These are phyloP conservation scores for Etia nguti DNA, from an alignment of 2,113 vertebrate species.

Conservation along the genomic window DNA sequence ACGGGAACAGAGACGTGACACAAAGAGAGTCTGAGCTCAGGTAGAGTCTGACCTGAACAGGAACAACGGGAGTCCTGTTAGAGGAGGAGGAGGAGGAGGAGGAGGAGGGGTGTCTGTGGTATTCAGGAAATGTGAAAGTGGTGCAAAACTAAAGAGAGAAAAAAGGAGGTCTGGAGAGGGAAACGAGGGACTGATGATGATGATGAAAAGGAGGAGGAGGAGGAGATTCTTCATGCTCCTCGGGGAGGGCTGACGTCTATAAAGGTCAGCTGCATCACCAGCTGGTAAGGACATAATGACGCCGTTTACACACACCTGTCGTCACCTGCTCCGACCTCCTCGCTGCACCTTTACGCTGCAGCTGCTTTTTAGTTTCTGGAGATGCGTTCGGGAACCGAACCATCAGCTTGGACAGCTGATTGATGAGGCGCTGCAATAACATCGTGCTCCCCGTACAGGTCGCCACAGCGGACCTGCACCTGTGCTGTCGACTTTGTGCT, in stretches of 20 bases:
- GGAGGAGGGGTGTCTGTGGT: neutral
- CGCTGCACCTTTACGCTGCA: neutral
- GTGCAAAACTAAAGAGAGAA: neutral
- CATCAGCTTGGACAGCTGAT: rapidly evolving
- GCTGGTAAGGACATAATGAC: neutral
- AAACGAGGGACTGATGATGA: neutral
- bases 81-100: neutral
- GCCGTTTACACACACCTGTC: neutral
- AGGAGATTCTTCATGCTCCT: neutral
- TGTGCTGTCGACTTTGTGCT: neutral
- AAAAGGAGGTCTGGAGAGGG: neutral
- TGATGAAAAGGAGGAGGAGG: rapidly evolving
- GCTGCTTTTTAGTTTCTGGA: neutral
- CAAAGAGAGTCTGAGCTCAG: constrained; percentile 46
- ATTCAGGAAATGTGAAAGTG: neutral
- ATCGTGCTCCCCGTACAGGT: neutral
- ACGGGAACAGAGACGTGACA: constrained; percentile 43
- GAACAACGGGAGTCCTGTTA: constrained; percentile 40
- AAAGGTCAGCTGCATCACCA: neutral
- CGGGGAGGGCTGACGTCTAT: neutral
- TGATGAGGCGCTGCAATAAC: rapidly evolving
- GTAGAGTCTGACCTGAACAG: constrained; percentile 23
- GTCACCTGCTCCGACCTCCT: neutral
- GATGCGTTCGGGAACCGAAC: neutral
- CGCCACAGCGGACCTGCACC: neutral